Evolutionary conservation across 1,140 invertebrate species (phyloP).

Genomic region (Platyura marginata): DNA sequence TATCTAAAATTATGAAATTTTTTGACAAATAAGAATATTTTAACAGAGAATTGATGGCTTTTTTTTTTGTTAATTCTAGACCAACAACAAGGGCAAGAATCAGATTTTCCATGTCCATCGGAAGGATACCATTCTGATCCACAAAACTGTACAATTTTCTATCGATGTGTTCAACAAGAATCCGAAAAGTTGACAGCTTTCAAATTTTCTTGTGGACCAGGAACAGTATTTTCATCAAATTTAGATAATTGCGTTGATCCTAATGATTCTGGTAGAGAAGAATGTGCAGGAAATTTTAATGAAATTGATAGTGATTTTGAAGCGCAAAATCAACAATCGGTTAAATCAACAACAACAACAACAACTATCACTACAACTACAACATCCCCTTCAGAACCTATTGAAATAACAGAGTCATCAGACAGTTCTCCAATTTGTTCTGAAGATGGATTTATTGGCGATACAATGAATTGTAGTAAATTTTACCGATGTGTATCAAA

Average conservation of each 20-base stretch:
- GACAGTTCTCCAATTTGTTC: conserved; percentile 7
- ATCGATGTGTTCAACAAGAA: conserved; percentile 30
- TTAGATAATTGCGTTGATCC: conserved; percentile 18
- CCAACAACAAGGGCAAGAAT: background rate
- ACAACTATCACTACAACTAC: background rate
- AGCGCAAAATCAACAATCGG: background rate
- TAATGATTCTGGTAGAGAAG: conserved; percentile 16
- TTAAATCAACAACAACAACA: background rate
- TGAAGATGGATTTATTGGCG: conserved; percentile 45
- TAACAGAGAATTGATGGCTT: no score
- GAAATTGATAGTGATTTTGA: conserved; percentile 13
- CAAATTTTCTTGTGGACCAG: conserved; percentile 24
- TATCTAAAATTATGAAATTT: no score
- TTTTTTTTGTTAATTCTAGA: no score
- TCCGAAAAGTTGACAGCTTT: conserved; percentile 23
- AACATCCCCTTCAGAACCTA: conserved; percentile 15
- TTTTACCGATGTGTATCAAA: conserved; percentile 47
- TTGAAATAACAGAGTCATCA: conserved; percentile 6
- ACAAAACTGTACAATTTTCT: conserved; percentile 34
- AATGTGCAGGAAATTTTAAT: conserved; percentile 13
- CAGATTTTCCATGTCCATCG: conserved; percentile 15
- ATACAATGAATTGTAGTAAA: conserved; percentile 47
- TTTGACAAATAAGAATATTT: no score
- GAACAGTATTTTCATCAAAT: conserved; percentile 19
- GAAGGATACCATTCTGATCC: conserved; percentile 48